Evolutionary conservation across 2,797 vertebrate species (phyloP), one percentile per base, ranked within the genome.

Genomic region (Microchirus variegatus): DNA sequence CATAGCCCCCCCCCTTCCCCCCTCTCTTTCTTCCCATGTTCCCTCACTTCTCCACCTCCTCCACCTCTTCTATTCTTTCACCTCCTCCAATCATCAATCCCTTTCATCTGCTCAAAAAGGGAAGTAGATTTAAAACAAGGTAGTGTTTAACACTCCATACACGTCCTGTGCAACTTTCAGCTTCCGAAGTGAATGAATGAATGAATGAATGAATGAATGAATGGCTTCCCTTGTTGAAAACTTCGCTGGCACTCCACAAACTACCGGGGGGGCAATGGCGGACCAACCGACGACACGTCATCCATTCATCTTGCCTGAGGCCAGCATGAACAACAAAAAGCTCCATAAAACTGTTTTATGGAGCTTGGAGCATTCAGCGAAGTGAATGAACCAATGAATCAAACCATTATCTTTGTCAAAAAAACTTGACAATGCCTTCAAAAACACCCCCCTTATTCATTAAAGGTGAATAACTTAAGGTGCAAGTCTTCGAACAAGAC

Each of bases 131-230:
- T 60, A 69, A 62, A 70, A 14, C n/a, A 3, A 19, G 26, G 22
- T 1, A 3, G 10, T 56, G 74, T 68, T 90, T 87, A 81, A 83
- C 70, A 87, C 82, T 78, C 87, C 5, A 49, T 60, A 37, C 88
- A 90, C 83, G 86, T 88, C 63, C 57, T 0, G 47, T 0, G 13
- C 15, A 66, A 73, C 77, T 70, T 75, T 48, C 77, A 62, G 60
- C 53, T 53, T 55, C n/a, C n/a, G n/a, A n/a, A n/a, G n/a, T n/a
- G n/a, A n/a, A n/a, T n/a, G n/a, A n/a, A n/a, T n/a, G 64, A 79
- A 74, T 67, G 18, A 72, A 63, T 71, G 61, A 36, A 44, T 59
- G 67, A 71, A 16, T 19, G 38, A 42, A 22, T 42, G 41, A 76
- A 68, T 73, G 60, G 4, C 14, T 12, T 10, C 52, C n/a, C 36